Evolutionary conservation across 2,888 invertebrate genomes (phyloP).

Genomic region (Dione juno): DNA sequence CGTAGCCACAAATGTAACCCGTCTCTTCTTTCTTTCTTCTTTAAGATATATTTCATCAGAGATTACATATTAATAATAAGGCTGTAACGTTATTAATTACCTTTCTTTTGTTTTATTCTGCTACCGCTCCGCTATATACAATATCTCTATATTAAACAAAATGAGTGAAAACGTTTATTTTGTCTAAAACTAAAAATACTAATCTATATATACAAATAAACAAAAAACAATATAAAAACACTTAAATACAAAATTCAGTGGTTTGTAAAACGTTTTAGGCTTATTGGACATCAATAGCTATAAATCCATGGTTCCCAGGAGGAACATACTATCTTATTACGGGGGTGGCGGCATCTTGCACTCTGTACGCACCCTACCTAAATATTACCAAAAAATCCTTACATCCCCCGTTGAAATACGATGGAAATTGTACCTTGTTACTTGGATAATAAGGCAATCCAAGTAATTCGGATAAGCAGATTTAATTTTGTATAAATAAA

Average conservation of each 20-base stretch:
- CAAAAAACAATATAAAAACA: constrained; percentile 8
- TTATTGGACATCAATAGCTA: constrained; percentile 41
- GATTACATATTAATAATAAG: no score
- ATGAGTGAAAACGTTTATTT: no score
- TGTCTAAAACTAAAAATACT: not conserved
- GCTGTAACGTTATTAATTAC: no score
- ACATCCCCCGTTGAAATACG: constrained; percentile 3
- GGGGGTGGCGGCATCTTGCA: constrained; percentile 56
- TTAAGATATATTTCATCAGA: no score
- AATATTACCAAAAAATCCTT: constrained; percentile 45
- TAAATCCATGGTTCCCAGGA: constrained; percentile 65
- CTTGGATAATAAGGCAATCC: constrained; percentile 35
- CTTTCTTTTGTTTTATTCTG: no score
- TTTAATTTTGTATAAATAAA: constrained; percentile 57
- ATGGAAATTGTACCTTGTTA: constrained; percentile 49
- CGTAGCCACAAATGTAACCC: no score
- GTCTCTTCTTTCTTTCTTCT: no score
- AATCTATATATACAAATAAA: not conserved
- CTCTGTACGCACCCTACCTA: constrained; percentile 63
- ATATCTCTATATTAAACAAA: no score
- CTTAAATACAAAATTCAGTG: constrained; percentile 13
- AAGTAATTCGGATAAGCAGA: constrained; percentile 23
- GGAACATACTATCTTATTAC: constrained; percentile 76
- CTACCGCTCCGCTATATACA: no score
- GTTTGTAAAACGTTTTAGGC: constrained; percentile 24